A percentile compares a stretch with the other conserved stretches of the same genome.
phyloP scores from a whole-genome alignment of 1,140 invertebrate genomes.

The Periplaneta americana region DNA sequence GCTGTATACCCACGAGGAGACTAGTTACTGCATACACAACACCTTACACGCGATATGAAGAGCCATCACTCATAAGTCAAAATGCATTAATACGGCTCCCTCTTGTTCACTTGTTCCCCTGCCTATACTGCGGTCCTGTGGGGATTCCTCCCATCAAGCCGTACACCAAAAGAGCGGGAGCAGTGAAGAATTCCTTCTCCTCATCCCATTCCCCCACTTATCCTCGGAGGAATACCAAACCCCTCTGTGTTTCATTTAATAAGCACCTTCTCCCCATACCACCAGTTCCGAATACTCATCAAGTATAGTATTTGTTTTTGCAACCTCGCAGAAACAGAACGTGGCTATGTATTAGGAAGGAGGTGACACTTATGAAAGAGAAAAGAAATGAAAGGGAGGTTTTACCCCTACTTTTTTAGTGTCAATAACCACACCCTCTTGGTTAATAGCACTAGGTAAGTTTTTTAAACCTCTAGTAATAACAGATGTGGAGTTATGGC shows the following conservation, averaged over 20 bases:
- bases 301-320: conserved; percentile 2
- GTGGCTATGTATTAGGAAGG: background rate
- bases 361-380: background rate
- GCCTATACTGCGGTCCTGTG: background rate
- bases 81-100: background rate
- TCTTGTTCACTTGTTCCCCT: background rate
- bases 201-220: background rate
- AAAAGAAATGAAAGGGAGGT: background rate
- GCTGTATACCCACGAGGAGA: background rate
- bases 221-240: background rate
- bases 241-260: conserved; percentile 8
- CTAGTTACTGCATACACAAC: background rate
- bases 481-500: background rate
- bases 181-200: background rate
- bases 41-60: background rate
- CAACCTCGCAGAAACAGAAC: background rate
- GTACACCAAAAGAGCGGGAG: background rate
- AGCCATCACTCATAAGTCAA: background rate
- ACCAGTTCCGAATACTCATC: background rate
- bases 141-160: background rate
- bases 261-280: background rate
- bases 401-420: no score
- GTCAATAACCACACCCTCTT: background rate
- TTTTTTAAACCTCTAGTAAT: background rate
- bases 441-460: background rate